Evolutionary conservation across 1,140 invertebrate genomes (phyloP).

Genomic region (Aleiodes sp.): DNA sequence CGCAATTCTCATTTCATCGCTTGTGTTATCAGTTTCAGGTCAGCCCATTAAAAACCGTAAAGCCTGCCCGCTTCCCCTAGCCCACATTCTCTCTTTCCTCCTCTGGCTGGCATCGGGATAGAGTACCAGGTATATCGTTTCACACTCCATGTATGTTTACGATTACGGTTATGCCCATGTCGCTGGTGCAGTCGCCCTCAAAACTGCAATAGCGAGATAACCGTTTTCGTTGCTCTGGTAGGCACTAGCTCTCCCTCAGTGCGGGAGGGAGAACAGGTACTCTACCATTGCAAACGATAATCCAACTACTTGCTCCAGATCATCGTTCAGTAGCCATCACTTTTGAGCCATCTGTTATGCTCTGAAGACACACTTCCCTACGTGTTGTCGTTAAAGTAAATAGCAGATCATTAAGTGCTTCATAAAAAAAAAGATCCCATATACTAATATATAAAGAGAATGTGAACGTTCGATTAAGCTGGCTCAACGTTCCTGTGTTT

Average conservation of each 20-base stretch:
- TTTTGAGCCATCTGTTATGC: background rate
- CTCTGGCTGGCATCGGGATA: background rate
- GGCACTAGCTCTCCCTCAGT: background rate
- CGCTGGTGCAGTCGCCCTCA: slow-evolving; percentile 36
- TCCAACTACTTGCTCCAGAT: slow-evolving; percentile 15
- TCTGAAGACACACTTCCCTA: background rate
- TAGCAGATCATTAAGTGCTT: background rate
- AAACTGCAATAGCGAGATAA: slow-evolving; percentile 43
- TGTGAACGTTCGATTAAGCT: no score
- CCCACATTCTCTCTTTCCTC: background rate
- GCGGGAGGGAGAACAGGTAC: no score
- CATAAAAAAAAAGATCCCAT: background rate
- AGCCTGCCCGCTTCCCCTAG: slow-evolving; percentile 12
- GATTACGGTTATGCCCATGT: slow-evolving; percentile 40
- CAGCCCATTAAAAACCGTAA: slow-evolving; percentile 39
- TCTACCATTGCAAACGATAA: slow-evolving; percentile 18
- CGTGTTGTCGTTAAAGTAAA: background rate
- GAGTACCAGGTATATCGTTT: slow-evolving; percentile 38
- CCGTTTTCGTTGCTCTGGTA: slow-evolving; percentile 27
- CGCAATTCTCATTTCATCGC: slow-evolving; percentile 26
- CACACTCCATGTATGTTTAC: slow-evolving; percentile 45
- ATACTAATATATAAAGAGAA: no score
- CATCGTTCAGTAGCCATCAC: background rate
- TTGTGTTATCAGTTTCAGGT: slow-evolving; percentile 26
- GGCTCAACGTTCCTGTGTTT: no score